Conservation (phyloP, 1,140 invertebrate genomes). For the Belonocnema kinseyi region DNA sequence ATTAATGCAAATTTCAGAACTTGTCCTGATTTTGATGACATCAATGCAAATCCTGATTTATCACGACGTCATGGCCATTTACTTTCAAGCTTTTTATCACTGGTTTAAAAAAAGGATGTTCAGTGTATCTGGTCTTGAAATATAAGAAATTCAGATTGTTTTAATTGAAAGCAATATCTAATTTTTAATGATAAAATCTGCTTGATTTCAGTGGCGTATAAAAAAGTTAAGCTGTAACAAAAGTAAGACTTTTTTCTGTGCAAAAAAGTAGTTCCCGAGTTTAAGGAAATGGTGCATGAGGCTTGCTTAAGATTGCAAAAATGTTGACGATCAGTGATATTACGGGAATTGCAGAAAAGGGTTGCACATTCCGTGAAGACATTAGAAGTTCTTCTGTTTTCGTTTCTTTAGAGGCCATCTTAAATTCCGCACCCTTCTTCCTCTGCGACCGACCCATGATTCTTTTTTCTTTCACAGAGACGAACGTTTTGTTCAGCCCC, state of each 20-base stretch:
- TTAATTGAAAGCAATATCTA: too few relatives aligned
- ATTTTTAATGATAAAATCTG: too few relatives aligned
- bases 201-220: too few relatives aligned
- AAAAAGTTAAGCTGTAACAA: too few relatives aligned
- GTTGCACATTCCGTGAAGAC: constrained; percentile 1
- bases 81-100: neutral
- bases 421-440: constrained; percentile 29
- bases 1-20: constrained; percentile 24
- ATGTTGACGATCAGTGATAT: neutral
- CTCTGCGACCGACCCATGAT: constrained; percentile 20
- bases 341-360: constrained; percentile 13
- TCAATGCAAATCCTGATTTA: neutral
- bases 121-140: too few relatives aligned
- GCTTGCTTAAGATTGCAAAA: too few relatives aligned
- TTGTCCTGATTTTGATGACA: neutral
- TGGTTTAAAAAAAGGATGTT: neutral
- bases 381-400: constrained; percentile 14
- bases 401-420: constrained; percentile 25
- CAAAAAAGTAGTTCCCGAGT: too few relatives aligned
- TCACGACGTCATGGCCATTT: neutral
- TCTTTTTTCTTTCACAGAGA: constrained; percentile 26
- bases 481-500: constrained; percentile 18
- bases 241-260: too few relatives aligned
- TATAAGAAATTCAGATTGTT: too few relatives aligned
- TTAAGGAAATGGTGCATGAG: too few relatives aligned